Evolutionary conservation across 2,888 invertebrate species (phyloP).

Genomic region (Leptogaster cylindrica): DNA sequence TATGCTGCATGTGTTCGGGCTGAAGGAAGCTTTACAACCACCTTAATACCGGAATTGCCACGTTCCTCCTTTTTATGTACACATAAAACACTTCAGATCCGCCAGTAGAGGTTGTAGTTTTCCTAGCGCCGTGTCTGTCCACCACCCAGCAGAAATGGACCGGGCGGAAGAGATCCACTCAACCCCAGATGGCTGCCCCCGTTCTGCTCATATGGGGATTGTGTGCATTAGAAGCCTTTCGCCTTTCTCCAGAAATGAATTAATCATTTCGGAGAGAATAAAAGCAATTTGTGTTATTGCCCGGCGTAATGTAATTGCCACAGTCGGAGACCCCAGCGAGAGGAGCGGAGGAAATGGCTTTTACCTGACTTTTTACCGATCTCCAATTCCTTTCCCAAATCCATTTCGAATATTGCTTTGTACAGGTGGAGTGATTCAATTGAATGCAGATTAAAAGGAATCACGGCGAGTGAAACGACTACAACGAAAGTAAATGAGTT

Average conservation of each 20-base stretch:
- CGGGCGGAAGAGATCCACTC: background rate
- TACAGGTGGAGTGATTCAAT: conserved; percentile 41
- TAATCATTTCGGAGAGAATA: conserved; percentile 48
- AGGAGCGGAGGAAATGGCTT: conserved; percentile 38
- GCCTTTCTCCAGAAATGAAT: conserved; percentile 47
- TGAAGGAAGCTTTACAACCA: conserved; percentile 26
- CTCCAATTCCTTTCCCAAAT: conserved; percentile 39
- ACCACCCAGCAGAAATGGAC: conserved; percentile 1
- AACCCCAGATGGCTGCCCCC: background rate
- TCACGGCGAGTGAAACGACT: conserved; percentile 16
- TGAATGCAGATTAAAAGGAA: conserved; percentile 30
- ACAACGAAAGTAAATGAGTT: conserved; percentile 35
- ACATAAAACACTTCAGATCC: conserved; percentile 34
- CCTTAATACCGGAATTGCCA: conserved; percentile 35
- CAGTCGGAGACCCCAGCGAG: conserved; percentile 18
- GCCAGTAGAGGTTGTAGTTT: background rate
- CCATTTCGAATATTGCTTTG: conserved; percentile 47
- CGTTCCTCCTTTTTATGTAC: conserved; percentile 36
- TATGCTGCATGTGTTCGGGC: conserved; percentile 26
- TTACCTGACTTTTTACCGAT: conserved; percentile 44
- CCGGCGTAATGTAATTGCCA: conserved; percentile 49
- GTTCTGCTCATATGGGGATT: background rate
- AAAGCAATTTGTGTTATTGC: conserved; percentile 49
- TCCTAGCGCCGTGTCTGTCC: conserved; percentile 2
- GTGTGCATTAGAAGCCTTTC: conserved; percentile 21